Evolutionary conservation across 2,797 vertebrate genomes (phyloP), one percentile per base, ranked within the genome.

Genomic region (Threskiornis aethiopicus): DNA sequence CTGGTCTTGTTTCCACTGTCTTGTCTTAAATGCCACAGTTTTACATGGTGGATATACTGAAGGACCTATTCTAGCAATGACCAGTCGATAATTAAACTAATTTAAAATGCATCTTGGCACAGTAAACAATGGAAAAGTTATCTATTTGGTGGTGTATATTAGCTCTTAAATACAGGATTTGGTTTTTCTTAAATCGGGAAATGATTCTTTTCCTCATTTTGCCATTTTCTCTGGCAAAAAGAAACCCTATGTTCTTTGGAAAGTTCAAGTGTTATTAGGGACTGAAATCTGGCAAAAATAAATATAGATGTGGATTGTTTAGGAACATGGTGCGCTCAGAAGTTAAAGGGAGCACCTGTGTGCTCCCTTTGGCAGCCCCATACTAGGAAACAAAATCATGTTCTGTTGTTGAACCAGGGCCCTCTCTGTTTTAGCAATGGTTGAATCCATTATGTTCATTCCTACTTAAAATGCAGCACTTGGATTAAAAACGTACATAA

Each of bases 221-320:
- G 35, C 42, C 35, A 12, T 87, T 87, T 95, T 87, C 62, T 82
- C n/a, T 79, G 73, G n/a, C 37, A 64, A 52, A 67, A 52, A 57
- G 26, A 71, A 90, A 18, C 11, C 1, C 28, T 58, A 3, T 0
- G 0, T 62, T 72, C 21, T 67, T 83, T 58, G 47, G 21, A 47
- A 95, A 89, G 39, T 79, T 71, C 31, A 69, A 4, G 35, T 82
- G n/a, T 89, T 89, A 49, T 2, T 76, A 61, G 33, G 57, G 39
- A 49, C 49, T 69, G 67, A 82, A 91, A 59, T 76, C 58, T 92
- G 62, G 16, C 29, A 70, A 66, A 89, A 77, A 37, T 46, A 84
- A 49, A 42, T 28, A 25, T 0, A 29, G 31, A 29, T 31, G 37
- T 77, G 67, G 51, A 41, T 91, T 73, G 28, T 47, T 83, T 28